Evolutionary conservation across 2,113 vertebrate genomes (phyloP), one percentile per base, ranked within the genome.

Genomic region (Rafetus swinhoei): DNA sequence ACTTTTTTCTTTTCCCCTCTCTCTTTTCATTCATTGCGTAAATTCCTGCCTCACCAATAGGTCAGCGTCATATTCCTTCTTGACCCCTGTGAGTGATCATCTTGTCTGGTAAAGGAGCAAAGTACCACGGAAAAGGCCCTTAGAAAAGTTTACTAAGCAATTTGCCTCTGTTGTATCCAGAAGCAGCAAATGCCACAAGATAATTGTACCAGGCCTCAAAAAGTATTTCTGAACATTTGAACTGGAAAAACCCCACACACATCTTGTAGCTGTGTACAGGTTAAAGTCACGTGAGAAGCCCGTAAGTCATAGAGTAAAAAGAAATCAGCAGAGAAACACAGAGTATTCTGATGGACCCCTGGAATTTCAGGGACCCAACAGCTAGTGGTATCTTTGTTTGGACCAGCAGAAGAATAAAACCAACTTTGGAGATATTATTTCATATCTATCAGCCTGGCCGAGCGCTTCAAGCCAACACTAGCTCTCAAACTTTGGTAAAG

Each of bases 121-220:
- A 1, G 7, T 89, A 22, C 53, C 16, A 22, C 3, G 25, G n/a
- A 76, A 35, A 6, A 0, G 35, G 27, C 65, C 52, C 32, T 53
- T 5, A 79, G 76, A 16, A 69, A 69, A 52, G 5, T 1, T 62
- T 53, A 50, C 7, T 81, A 0, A 81, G n/a, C 27, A 35, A 0
- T 77, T 32, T 84, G 65, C 54, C 50, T 76, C 5, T 8, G 39
- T 79, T 22, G 0, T 0, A 35, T 27, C 3, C 80, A 45, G 4
- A 54, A 1, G 25, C 53, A 82, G 59, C 0, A 2, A 89, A 74
- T 50, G 90, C 54, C 11, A 1, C 0, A 54, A 35, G 16, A 4
- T 79, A 39, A 45, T 7, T 1, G 54, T 39, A 53, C 82, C 92
- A 54, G 8, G 9, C 53, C 84, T 12, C 6, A 0, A 0, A 3